Conservation (phyloP, 2,797 vertebrate species). For the Scyliorhinus canicula region DNA sequence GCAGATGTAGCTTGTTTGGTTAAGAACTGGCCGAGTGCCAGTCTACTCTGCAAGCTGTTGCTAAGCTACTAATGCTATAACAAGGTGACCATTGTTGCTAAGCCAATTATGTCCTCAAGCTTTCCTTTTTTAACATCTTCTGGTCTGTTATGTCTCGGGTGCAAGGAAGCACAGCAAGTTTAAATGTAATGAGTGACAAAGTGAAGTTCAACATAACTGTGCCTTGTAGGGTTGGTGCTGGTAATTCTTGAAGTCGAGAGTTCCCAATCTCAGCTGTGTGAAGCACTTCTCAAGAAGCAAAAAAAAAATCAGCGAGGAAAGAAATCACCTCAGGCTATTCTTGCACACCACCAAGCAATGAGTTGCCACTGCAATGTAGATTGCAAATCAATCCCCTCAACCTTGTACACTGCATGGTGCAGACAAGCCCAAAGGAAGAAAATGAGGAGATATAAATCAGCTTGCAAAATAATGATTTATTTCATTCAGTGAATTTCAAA, state of each 20-base stretch:
- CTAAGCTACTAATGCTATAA: conserved; percentile 16
- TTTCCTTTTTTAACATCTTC: not conserved
- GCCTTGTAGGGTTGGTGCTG: not conserved
- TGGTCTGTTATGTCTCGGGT: not conserved
- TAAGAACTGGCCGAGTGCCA: not conserved
- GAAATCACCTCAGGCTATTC: not conserved
- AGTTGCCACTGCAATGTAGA: not conserved
- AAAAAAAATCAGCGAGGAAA: not conserved
- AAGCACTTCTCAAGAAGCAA: not conserved
- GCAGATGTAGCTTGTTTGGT: not conserved
- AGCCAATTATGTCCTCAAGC: not conserved
- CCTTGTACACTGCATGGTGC: not conserved
- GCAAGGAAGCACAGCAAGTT: conserved; percentile 6
- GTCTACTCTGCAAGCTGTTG: not conserved
- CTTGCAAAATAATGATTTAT: not conserved
- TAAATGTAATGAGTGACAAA: not conserved
- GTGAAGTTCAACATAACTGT: not conserved
- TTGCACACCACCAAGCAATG: not conserved
- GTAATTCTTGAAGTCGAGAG: not conserved
- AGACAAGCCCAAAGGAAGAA: not conserved
- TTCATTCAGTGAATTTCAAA: not conserved
- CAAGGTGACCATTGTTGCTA: conserved; percentile 12
- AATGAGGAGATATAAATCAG: not conserved
- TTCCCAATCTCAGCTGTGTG: conserved; percentile 3
- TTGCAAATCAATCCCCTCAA: not conserved